Evolutionary conservation across 2,113 vertebrate species (phyloP).

Genomic region (Eudorcas thomsonii): DNA sequence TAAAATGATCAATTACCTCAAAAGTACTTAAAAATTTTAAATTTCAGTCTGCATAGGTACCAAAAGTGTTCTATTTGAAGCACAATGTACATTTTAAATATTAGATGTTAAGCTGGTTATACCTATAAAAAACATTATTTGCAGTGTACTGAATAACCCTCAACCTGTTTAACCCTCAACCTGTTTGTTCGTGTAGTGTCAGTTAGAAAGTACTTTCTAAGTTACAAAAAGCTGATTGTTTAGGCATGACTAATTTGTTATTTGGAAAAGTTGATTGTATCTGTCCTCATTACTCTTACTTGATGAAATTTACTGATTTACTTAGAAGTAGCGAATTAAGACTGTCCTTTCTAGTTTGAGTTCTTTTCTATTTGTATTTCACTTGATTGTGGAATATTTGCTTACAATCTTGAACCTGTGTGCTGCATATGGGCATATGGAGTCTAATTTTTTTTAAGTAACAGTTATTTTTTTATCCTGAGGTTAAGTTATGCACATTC

Average conservation of each 20-base stretch:
- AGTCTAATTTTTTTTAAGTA: not conserved
- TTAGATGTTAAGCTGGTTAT: not conserved
- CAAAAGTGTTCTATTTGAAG: not conserved
- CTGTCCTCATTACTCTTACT: not conserved
- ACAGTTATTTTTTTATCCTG: slow-evolving; percentile 33
- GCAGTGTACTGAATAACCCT: not conserved
- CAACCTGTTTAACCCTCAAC: not conserved
- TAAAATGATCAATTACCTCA: not conserved
- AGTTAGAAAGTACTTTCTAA: not conserved
- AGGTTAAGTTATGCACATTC: not conserved
- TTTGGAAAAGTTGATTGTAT: not conserved
- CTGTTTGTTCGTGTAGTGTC: not conserved
- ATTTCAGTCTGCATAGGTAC: not conserved
- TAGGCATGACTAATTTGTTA: not conserved
- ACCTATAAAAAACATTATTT: not conserved
- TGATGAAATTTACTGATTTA: not conserved
- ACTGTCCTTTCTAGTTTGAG: not conserved
- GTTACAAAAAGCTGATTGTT: not conserved
- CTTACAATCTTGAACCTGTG: not conserved
- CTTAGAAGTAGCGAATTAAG: not conserved
- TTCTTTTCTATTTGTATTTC: not conserved
- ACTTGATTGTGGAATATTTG: not conserved
- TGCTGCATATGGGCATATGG: not conserved
- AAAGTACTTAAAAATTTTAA: slow-evolving; percentile 5
- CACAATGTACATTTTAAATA: not conserved